Evolutionary conservation across 2,797 vertebrate species (phyloP), one percentile per base, ranked within the genome.

Genomic region (Nannoperca obscura): DNA sequence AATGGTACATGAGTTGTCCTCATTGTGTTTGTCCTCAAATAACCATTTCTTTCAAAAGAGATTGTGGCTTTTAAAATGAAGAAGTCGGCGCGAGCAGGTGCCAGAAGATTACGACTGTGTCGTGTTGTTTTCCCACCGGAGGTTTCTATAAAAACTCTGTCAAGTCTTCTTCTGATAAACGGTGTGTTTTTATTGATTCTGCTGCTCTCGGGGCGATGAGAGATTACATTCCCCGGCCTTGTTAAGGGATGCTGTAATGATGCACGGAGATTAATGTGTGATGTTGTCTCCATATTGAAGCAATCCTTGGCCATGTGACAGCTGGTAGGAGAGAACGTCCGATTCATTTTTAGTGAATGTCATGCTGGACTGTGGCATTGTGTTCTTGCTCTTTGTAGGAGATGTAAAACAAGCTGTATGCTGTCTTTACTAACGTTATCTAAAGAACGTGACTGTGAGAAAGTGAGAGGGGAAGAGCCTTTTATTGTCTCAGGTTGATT

Each of bases 151-250:
- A 44, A 73, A 63, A 68, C 44, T 50, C 20, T 34, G 27, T 36
- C 76, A 9, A 71, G 77, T 82, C 70, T 50, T 55, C 38, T 60
- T 80, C 57, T 60, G 74, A 76, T 71, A 53, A 78, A 67, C 42
- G 30, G 60, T 68, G 59, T 42, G 66, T 34, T 85, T 65, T 24
- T 76, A 79, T 82, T 74, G 75, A 85, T 81, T 59, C 2, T 7
- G 38, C 54, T 34, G 75, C 73, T 75, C 47, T 60, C 0, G 0
- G 22, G 44, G 20, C 71, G 84, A 80, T 30, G 40, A 64, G 15
- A 44, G 66, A 57, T 86, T 64, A 59, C 59, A 40, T 75, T 59
- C 42, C 71, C 60, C 7, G 1, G 64, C 70, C 52, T 69, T 30
- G 82, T 61, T 22, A n/a, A 42, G 61, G 8, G 44, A 36, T 3